These are phyloP conservation scores for Hepsetus odoe DNA, from an alignment of 2,113 vertebrate species.

Conservation along the genomic window DNA sequence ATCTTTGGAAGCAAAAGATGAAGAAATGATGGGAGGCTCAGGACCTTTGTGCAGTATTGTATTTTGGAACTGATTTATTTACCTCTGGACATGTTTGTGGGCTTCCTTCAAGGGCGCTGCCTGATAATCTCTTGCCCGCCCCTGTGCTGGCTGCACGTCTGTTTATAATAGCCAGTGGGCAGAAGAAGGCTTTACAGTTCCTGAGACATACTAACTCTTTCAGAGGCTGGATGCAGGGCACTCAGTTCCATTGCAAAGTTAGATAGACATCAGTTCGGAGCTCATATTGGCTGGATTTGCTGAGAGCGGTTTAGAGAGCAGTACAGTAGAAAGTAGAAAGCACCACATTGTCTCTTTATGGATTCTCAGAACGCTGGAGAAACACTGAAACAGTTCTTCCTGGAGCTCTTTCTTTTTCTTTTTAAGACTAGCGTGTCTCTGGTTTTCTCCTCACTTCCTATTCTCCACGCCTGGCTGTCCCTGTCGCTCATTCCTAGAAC, in stretches of 20 bases:
- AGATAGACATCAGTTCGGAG: not conserved
- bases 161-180: no score
- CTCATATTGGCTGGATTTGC: not conserved
- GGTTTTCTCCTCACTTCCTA: not conserved
- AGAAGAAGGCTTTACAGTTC: no score
- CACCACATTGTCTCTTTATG: not conserved
- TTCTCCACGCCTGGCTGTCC: not conserved
- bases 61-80: no score
- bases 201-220: no score
- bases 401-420: not conserved
- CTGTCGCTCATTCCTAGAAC: not conserved
- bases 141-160: no score
- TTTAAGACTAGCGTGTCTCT: not conserved
- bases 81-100: no score
- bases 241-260: not conserved
- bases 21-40: no score
- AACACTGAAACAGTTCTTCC: not conserved
- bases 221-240: no score
- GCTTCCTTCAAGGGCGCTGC: no score
- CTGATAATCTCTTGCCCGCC: no score
- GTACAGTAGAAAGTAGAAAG: not conserved
- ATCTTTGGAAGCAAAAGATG: no score
- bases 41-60: no score
- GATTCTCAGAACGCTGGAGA: not conserved
- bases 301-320: not conserved